Evolutionary conservation across 2,113 vertebrate species (phyloP).

Genomic region (Rynchops niger): DNA sequence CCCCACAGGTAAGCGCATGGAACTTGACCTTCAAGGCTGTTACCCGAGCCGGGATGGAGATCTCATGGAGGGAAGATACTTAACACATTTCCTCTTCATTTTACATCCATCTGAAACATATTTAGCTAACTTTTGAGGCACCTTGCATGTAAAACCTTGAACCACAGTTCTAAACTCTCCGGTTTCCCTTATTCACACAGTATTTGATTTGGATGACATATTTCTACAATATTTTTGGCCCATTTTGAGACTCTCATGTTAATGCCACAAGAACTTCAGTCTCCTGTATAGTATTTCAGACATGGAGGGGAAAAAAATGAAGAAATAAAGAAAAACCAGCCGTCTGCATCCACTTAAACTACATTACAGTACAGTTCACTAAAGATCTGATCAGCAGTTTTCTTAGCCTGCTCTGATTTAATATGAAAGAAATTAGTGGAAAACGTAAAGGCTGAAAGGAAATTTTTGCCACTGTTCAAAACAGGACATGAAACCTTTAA

Average conservation of each 20-base stretch:
- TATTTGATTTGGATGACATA: conserved; percentile 66
- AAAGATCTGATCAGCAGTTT: conserved; percentile 57
- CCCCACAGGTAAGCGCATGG: neutral
- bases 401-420: conserved; percentile 28
- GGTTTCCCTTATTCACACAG: conserved; percentile 31
- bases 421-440: conserved; percentile 60
- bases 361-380: conserved; percentile 42
- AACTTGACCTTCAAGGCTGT: neutral
- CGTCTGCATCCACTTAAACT: conserved; percentile 59
- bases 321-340: conserved; percentile 17
- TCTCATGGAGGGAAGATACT: neutral
- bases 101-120: conserved; percentile 34
- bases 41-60: neutral
- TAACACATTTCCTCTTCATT: conserved; percentile 24
- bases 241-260: conserved; percentile 30
- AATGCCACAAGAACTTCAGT: conserved; percentile 44
- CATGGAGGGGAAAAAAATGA: neutral
- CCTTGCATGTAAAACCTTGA: conserved; percentile 41
- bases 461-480: conserved; percentile 64
- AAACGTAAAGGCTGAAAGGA: conserved; percentile 44
- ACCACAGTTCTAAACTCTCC: conserved; percentile 42
- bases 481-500: conserved; percentile 60
- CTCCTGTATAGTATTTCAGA: conserved; percentile 59
- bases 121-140: conserved; percentile 41
- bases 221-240: conserved; percentile 43